These are phyloP conservation scores for Dasysyrphus tricinctus DNA, from an alignment of 2,888 invertebrate species.

Conservation along the genomic window DNA sequence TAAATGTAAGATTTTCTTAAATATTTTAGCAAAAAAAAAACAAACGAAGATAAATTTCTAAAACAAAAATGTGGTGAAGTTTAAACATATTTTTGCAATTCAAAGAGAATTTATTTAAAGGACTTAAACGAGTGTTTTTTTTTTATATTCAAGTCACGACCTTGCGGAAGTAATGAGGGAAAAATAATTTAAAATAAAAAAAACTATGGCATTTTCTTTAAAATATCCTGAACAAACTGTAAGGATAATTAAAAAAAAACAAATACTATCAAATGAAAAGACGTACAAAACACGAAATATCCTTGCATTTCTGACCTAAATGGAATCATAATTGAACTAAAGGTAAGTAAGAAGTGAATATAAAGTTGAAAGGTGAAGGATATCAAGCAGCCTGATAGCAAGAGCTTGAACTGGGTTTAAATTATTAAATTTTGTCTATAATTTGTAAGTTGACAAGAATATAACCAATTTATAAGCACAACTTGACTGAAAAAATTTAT, in stretches of 20 bases:
- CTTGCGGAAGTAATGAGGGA: conserved; percentile 29
- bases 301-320: conserved; percentile 13
- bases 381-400: background rate
- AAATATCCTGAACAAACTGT: conserved; percentile 16
- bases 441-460: no score
- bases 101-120: conserved; percentile 11
- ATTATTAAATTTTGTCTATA: no score
- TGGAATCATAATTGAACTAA: background rate
- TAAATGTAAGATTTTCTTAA: conserved; percentile 21
- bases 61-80: background rate
- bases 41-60: background rate
- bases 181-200: conserved; percentile 9
- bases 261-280: conserved; percentile 1
- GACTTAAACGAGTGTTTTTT: background rate
- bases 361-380: background rate
- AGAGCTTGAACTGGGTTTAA: no score
- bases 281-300: conserved; percentile 5
- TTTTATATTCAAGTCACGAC: background rate
- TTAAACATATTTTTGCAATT: background rate
- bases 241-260: conserved; percentile 15
- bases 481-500: no score
- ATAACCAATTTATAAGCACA: no score
- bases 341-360: background rate
- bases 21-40: background rate
- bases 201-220: conserved; percentile 10